These are phyloP conservation scores for Drosophila ogumai DNA, from an alignment of 1,140 invertebrate genomes.

Conservation along the genomic window DNA sequence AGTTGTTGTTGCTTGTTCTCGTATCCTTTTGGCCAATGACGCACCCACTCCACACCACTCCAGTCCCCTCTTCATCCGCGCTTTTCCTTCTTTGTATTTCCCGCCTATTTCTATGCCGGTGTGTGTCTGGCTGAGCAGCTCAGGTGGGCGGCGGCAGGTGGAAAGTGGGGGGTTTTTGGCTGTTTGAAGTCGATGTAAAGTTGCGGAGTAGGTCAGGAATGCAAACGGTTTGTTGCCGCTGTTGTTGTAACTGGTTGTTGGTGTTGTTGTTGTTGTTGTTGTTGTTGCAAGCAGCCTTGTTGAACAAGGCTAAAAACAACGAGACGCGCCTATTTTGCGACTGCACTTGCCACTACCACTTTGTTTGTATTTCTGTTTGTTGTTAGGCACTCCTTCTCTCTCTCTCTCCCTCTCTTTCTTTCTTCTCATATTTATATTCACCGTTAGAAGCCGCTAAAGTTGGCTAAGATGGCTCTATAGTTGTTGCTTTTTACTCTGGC, in stretches of 20 bases:
- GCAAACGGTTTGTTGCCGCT: conserved; percentile 58
- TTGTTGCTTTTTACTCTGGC: conserved; percentile 8
- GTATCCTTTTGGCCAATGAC: conserved; percentile 69
- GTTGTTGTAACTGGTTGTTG: conserved; percentile 32
- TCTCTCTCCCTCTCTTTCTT: conserved; percentile 2
- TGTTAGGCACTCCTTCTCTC: conserved; percentile 42
- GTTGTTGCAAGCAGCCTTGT: conserved; percentile 52
- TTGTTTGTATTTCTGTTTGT: conserved; percentile 42
- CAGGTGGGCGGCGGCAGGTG: conserved; percentile 32
- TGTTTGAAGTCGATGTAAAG: conserved; percentile 60
- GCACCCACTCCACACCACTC: conserved; percentile 23
- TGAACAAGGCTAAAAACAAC: conserved; percentile 71
- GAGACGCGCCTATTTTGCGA: conserved; percentile 67
- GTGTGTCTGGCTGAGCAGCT: conserved; percentile 35
- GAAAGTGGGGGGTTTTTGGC: conserved; percentile 20
- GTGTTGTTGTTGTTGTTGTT: conserved; percentile 34
- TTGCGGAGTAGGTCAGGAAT: conserved; percentile 80
- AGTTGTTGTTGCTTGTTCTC: conserved; percentile 42
- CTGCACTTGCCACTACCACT: conserved; percentile 56
- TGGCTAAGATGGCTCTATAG: conserved; percentile 55
- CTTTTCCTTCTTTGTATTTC: conserved; percentile 35
- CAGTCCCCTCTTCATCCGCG: conserved; percentile 5
- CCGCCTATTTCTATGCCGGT: conserved; percentile 46
- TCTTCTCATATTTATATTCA: conserved; percentile 64
- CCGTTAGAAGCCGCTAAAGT: conserved; percentile 76